A percentile compares a stretch with the other conserved stretches of the same genome.
Evolutionary conservation across 2,888 invertebrate genomes (phyloP).

Genomic region (Electrophaes corylata): DNA sequence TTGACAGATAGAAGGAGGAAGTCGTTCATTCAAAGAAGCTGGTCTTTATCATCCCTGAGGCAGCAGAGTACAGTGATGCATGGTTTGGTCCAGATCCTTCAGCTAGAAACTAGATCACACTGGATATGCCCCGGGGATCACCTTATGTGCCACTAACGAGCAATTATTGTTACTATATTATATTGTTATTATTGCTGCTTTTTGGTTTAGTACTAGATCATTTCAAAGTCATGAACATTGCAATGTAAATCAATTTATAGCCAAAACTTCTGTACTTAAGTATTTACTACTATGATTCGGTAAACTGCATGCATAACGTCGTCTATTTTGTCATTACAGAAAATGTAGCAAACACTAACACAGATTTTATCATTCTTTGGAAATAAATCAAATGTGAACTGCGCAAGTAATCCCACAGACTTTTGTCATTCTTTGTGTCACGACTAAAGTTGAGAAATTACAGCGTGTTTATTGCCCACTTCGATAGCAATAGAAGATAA

Average conservation of each 20-base stretch:
- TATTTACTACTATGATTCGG: background rate
- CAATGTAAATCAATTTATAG: background rate
- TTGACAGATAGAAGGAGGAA: constrained; percentile 20
- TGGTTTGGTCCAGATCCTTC: constrained; percentile 35
- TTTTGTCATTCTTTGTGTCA: constrained; percentile 9
- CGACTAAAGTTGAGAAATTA: constrained; percentile 14
- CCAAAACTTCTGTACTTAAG: background rate
- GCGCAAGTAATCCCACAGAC: constrained; percentile 12
- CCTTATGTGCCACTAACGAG: constrained; percentile 25
- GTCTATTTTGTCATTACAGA: background rate
- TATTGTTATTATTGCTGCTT: too few species aligned
- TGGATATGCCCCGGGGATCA: constrained; percentile 29
- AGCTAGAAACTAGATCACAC: constrained; percentile 33
- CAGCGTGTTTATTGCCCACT: constrained; percentile 28
- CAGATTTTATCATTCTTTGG: constrained; percentile 4
- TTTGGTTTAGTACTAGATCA: background rate
- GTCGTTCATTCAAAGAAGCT: constrained; percentile 33
- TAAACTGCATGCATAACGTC: background rate
- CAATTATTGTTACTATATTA: constrained; percentile 7
- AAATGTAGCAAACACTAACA: background rate
- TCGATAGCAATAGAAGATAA: constrained; percentile 45
- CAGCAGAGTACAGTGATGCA: constrained; percentile 32
- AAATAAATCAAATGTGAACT: constrained; percentile 10
- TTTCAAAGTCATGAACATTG: background rate
- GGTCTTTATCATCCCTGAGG: constrained; percentile 31